phyloP scores from a whole-genome alignment of 2,797 vertebrate species.

The Pangasius sanitwongsei region DNA sequence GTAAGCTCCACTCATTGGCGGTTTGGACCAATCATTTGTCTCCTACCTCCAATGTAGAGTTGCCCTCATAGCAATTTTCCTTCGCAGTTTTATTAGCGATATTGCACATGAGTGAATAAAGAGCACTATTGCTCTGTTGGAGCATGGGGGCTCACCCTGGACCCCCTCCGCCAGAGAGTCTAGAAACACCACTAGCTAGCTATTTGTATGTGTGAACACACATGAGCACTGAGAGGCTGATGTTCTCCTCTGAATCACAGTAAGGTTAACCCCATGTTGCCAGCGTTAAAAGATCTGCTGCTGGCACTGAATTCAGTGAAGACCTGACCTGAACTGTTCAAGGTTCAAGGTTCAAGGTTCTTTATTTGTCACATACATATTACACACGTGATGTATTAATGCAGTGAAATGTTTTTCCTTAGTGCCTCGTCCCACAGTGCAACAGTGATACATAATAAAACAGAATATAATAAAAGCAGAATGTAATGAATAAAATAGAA shows the following conservation, averaged over 20 bases:
- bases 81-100: neutral
- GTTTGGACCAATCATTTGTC: neutral
- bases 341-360: too few relatives aligned
- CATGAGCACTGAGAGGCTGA: neutral
- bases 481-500: too few relatives aligned
- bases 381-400: too few relatives aligned
- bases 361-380: too few relatives aligned
- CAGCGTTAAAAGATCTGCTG: neutral
- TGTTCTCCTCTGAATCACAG: neutral
- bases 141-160: neutral
- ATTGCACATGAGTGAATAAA: neutral
- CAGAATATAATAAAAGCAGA: too few relatives aligned
- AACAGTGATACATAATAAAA: too few relatives aligned
- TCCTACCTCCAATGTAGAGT: too few relatives aligned
- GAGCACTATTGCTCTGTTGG: neutral
- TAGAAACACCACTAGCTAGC: neutral
- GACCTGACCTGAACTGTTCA: too few relatives aligned
- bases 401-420: too few relatives aligned
- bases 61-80: neutral
- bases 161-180: neutral
- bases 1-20: neutral
- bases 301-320: neutral
- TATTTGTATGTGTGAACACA: neutral
- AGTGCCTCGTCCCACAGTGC: too few relatives aligned
- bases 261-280: too few relatives aligned